Evolutionary conservation across 2,888 invertebrate genomes (phyloP).

Genomic region (Epirrhoe tristata): DNA sequence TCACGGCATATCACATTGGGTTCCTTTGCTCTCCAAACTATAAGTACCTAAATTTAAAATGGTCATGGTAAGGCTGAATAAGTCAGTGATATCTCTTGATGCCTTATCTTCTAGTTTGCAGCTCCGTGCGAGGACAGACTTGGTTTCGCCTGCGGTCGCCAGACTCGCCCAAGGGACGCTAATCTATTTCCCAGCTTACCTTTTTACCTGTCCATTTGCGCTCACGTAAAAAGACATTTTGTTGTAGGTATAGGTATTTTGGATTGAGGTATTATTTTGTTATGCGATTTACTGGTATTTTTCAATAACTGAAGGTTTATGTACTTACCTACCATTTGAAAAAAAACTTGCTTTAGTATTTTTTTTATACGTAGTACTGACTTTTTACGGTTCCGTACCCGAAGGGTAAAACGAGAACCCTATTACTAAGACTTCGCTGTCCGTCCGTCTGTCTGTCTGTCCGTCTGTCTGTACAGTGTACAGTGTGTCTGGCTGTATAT

Average conservation of each 20-base stretch:
- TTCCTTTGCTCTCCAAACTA: too few relatives aligned
- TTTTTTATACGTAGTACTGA: too few relatives aligned
- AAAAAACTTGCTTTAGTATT: too few relatives aligned
- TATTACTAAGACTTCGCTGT: too few relatives aligned
- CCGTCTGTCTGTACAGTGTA: too few relatives aligned
- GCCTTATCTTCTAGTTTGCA: slow-evolving; percentile 11
- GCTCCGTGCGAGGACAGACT: slow-evolving; percentile 18
- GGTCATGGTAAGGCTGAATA: background rate
- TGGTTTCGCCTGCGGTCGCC: slow-evolving; percentile 35
- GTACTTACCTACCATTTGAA: too few relatives aligned
- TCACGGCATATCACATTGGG: too few relatives aligned
- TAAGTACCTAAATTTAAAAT: too few relatives aligned
- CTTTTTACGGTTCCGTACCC: too few relatives aligned
- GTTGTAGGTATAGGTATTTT: slow-evolving; percentile 12
- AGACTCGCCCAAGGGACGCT: slow-evolving; percentile 31
- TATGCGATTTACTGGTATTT: background rate
- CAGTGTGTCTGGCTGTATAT: too few relatives aligned
- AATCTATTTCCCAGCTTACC: slow-evolving; percentile 34
- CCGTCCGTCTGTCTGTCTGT: too few relatives aligned
- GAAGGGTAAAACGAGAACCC: too few relatives aligned
- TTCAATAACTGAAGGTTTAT: background rate
- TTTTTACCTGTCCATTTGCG: slow-evolving; percentile 28
- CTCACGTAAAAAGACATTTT: slow-evolving; percentile 20
- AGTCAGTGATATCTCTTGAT: background rate
- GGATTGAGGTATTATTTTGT: slow-evolving; percentile 7